Evolutionary conservation across 35 echinoderm and acorn worm species (phyloP).

Genomic region (Strongylocentrotus purpuratus): DNA sequence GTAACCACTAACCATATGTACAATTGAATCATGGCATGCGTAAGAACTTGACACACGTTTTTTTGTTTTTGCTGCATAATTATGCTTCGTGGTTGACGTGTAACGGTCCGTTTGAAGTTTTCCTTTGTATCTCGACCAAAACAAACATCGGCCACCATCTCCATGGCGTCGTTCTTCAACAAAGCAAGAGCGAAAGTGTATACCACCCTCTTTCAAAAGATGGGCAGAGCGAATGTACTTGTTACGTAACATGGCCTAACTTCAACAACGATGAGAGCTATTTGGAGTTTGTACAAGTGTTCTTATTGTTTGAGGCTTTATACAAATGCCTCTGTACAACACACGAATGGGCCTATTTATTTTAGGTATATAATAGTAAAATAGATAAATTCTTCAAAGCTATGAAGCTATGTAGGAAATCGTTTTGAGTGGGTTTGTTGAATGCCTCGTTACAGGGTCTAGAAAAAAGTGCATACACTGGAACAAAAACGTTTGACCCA

Average conservation of each 20-base stretch:
- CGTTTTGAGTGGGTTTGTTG: neutral
- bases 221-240: neutral
- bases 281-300: neutral
- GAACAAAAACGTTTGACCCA: too few relatives aligned
- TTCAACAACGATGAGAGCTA: neutral
- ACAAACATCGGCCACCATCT: neutral
- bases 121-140: neutral
- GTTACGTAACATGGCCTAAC: neutral
- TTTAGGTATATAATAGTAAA: neutral
- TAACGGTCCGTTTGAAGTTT: neutral
- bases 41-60: too few relatives aligned
- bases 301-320: neutral
- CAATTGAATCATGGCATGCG: too few relatives aligned
- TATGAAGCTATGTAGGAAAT: neutral
- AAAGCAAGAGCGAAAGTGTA: neutral
- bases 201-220: neutral
- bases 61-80: too few relatives aligned
- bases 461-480: too few relatives aligned
- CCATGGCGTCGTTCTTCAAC: neutral
- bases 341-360: neutral
- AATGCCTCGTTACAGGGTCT: neutral
- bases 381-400: neutral
- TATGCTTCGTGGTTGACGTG: too few relatives aligned
- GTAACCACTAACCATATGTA: too few relatives aligned
- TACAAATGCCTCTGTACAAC: neutral